Conservation (phyloP, 2,797 vertebrate genomes). For the Notoglanidium macrostoma region DNA sequence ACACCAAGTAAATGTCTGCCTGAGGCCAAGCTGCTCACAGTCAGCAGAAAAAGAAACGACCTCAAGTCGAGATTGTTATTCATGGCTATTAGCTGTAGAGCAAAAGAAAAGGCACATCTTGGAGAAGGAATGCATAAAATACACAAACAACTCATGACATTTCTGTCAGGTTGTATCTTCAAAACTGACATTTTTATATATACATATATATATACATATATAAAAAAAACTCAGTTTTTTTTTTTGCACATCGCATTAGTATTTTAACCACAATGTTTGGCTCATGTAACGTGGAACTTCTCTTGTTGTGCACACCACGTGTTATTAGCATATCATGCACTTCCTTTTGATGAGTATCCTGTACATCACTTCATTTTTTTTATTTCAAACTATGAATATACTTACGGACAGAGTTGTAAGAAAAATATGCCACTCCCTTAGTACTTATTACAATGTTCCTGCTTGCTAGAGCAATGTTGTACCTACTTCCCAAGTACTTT, state of each 20-base stretch:
- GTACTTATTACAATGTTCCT: neutral
- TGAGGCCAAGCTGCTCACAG: slow-evolving; percentile 7
- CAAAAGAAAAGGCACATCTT: slow-evolving; percentile 21
- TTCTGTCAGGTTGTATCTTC: neutral
- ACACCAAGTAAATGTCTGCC: neutral
- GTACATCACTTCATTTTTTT: neutral
- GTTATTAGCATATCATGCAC: neutral
- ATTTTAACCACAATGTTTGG: neutral
- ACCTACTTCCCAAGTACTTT: neutral
- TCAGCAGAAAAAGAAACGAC: slow-evolving; percentile 47
- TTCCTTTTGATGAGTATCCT: neutral
- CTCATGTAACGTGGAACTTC: neutral
- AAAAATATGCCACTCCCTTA: neutral
- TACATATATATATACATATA: too few species aligned
- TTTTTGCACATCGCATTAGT: neutral
- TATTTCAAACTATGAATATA: neutral
- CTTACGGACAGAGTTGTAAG: neutral
- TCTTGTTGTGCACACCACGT: neutral
- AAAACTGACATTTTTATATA: neutral
- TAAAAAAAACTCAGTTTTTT: neutral
- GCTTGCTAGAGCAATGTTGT: neutral
- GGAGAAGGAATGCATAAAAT: neutral
- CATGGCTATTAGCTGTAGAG: slow-evolving; percentile 40
- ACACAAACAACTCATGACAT: neutral
- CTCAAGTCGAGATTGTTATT: slow-evolving; percentile 19